Conservation (phyloP, 2,888 invertebrate genomes). For the Scaptodrosophila latifasciaeformis region DNA sequence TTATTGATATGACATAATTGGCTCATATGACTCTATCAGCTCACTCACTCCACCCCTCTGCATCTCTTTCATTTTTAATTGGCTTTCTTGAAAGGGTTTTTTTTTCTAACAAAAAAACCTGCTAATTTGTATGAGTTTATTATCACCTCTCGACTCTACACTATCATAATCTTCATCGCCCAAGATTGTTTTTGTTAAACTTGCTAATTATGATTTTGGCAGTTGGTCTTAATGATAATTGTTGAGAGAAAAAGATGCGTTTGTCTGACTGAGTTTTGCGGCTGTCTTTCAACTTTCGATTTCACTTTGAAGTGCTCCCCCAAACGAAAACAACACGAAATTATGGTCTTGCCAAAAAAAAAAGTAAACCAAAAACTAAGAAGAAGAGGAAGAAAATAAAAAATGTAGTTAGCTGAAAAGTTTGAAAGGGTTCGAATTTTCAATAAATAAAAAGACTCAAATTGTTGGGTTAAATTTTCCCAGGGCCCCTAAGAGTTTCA, state of each 20-base stretch:
- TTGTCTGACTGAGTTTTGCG: neutral
- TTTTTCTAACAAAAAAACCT: neutral
- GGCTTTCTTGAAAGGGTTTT: neutral
- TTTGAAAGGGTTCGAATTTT: no score
- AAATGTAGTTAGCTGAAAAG: no score
- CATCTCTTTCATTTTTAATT: no score
- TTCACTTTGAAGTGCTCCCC: conserved; percentile 34
- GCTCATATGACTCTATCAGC: conserved; percentile 6
- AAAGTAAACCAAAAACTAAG: no score
- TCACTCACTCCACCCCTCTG: neutral
- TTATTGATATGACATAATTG: conserved; percentile 47
- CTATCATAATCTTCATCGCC: no score
- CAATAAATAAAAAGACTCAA: no score
- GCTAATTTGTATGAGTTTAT: conserved; percentile 10
- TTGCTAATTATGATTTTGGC: conserved; percentile 43
- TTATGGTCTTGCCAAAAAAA: no score
- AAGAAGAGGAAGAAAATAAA: no score
- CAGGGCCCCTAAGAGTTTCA: neutral
- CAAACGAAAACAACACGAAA: no score
- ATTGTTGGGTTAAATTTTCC: no score
- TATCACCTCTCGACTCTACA: neutral
- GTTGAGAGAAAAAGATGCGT: conserved; percentile 14
- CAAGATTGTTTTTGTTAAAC: conserved; percentile 18
- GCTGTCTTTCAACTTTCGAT: conserved; percentile 49
- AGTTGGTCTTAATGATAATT: conserved; percentile 29